Conservation (phyloP, 2,113 vertebrate species). For the Noturus placidus region DNA sequence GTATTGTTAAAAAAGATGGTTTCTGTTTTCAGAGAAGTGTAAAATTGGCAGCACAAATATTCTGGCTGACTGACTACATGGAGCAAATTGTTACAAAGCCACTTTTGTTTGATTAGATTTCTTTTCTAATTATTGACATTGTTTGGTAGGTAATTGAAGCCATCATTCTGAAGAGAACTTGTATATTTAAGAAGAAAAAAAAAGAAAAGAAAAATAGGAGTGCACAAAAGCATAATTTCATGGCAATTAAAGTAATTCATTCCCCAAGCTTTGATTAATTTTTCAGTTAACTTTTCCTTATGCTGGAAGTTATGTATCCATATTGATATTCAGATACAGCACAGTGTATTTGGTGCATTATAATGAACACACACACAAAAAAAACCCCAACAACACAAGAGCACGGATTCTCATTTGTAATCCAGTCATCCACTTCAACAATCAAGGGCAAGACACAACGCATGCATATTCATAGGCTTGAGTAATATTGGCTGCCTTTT, state of each 20-base stretch:
- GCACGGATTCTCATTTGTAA: constrained; percentile 43
- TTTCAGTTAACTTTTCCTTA: constrained; percentile 46
- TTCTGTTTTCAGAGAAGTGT: constrained; percentile 47
- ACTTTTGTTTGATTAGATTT: constrained; percentile 34
- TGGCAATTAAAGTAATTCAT: constrained; percentile 42
- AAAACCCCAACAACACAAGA: constrained; percentile 15
- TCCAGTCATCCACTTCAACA: constrained; percentile 39
- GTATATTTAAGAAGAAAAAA: constrained; percentile 36
- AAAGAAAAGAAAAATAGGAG: constrained; percentile 21
- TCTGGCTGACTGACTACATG: constrained; percentile 34
- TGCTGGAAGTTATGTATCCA: constrained; percentile 38
- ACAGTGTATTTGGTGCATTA: constrained; percentile 14
- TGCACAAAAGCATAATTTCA: constrained; percentile 42
- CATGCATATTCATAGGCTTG: constrained; percentile 13
- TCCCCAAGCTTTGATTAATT: constrained; percentile 50
- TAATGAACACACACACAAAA: constrained; percentile 31
- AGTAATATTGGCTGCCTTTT: not conserved
- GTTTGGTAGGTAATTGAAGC: constrained; percentile 47
- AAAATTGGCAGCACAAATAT: constrained; percentile 40
- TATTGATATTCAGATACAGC: constrained; percentile 43
- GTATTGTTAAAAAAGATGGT: constrained; percentile 29
- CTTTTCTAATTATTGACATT: constrained; percentile 52
- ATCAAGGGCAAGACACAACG: constrained; percentile 10
- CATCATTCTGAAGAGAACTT: constrained; percentile 50
- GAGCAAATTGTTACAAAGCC: constrained; percentile 40